phyloP scores from a whole-genome alignment of 2,888 invertebrate species.

The Pseudococcus viburni region DNA sequence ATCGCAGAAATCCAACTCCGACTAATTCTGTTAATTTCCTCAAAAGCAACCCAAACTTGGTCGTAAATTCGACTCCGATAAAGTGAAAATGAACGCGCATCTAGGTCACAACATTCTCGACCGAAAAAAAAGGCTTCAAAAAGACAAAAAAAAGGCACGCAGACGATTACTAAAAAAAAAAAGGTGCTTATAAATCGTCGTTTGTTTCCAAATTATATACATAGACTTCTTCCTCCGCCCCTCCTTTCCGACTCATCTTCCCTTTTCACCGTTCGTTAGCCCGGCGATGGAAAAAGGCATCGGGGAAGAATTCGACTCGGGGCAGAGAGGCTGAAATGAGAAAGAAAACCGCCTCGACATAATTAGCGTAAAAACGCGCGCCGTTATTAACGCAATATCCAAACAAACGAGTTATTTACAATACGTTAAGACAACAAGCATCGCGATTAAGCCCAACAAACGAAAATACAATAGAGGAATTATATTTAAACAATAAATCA shows the following conservation, averaged over 20 bases:
- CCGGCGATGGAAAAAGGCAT: background rate
- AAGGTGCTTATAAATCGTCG: slow-evolving; percentile 28
- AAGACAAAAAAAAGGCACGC: background rate
- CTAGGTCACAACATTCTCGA: background rate
- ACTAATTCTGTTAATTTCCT: background rate
- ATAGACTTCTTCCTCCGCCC: background rate
- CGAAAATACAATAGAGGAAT: slow-evolving; percentile 52
- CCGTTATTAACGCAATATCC: slow-evolving; percentile 40
- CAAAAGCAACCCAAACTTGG: background rate
- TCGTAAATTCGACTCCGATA: background rate
- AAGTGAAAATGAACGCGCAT: background rate
- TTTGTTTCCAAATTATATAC: slow-evolving; percentile 38
- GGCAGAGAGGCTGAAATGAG: background rate
- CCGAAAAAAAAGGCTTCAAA: background rate
- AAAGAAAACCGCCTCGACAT: slow-evolving; percentile 38
- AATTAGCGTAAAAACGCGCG: slow-evolving; percentile 41
- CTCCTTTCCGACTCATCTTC: background rate
- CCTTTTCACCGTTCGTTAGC: no score
- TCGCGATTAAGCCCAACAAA: slow-evolving; percentile 52
- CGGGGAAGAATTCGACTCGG: background rate
- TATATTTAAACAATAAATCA: slow-evolving; percentile 54
- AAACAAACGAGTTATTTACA: slow-evolving; percentile 45
- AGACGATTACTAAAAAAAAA: background rate
- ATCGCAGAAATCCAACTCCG: background rate
- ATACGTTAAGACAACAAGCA: slow-evolving; percentile 50